Evolutionary conservation across 2,113 vertebrate species (phyloP).

Genomic region (Channa maculata): DNA sequence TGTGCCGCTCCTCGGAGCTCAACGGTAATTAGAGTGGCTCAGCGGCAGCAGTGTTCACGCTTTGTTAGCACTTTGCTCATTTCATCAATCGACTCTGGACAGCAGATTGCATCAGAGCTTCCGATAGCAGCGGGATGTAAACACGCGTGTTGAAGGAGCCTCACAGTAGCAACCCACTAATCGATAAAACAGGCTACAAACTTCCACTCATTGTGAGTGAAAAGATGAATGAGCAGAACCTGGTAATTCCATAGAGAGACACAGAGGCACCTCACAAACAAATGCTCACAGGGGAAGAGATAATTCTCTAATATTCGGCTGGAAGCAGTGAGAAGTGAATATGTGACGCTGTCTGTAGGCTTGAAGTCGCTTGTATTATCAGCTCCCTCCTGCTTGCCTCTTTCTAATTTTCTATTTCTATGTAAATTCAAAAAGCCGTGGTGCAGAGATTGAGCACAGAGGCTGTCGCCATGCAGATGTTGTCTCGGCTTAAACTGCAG

Average conservation of each 20-base stretch:
- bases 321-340: conserved; percentile 1
- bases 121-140: conserved; percentile 38
- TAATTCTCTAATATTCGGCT: conserved; percentile 12
- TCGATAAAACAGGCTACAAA: conserved; percentile 12
- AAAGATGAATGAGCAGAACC: conserved; percentile 29
- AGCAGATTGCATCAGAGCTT: conserved; percentile 28
- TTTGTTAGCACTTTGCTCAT: conserved; percentile 35
- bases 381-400: conserved; percentile 9
- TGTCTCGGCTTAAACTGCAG: conserved; percentile 32
- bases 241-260: conserved; percentile 40
- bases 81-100: conserved; percentile 36
- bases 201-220: conserved; percentile 22
- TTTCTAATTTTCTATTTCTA: conserved; percentile 62
- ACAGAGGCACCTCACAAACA: conserved; percentile 20
- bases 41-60: conserved; percentile 26
- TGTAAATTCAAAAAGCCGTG: conserved; percentile 57
- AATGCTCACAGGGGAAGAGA: conserved; percentile 16
- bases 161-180: conserved; percentile 29
- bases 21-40: not conserved
- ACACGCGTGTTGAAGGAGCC: conserved; percentile 22
- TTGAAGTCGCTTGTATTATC: conserved; percentile 45
- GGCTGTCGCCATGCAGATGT: conserved; percentile 9
- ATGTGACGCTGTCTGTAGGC: conserved; percentile 5
- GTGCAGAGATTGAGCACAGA: conserved; percentile 13
- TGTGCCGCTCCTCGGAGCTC: not conserved